Evolutionary conservation across 2,113 vertebrate genomes (phyloP).

Genomic region (Rhinolophus sinicus): DNA sequence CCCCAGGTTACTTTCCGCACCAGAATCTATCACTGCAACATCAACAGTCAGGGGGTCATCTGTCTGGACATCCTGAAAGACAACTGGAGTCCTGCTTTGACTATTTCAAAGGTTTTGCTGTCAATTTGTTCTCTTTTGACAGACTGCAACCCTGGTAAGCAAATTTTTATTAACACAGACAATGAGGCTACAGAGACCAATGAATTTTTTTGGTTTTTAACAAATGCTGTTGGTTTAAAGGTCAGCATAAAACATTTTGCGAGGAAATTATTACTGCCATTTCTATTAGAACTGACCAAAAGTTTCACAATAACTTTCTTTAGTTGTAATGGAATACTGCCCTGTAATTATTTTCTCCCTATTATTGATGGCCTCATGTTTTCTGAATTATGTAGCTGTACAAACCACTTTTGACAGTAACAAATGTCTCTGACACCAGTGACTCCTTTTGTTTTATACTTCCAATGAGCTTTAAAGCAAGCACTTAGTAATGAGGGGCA

Average conservation of each 20-base stretch:
- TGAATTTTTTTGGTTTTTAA: background rate
- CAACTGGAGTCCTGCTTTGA: slow-evolving; percentile 96
- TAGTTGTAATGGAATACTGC: background rate
- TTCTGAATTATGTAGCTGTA: background rate
- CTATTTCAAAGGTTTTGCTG: slow-evolving; percentile 96
- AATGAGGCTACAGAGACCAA: background rate
- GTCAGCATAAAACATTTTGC: slow-evolving; percentile 11
- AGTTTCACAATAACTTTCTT: background rate
- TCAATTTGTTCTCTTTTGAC: slow-evolving; percentile 96
- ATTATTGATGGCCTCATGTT: background rate
- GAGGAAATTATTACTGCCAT: background rate
- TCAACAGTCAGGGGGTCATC: slow-evolving; percentile 97
- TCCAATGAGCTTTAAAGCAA: background rate
- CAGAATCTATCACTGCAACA: slow-evolving; percentile 97
- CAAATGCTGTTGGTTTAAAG: slow-evolving; percentile 25
- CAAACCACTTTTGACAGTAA: background rate
- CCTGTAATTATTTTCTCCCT: background rate
- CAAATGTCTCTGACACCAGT: background rate
- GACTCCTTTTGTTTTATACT: background rate
- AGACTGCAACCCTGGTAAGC: slow-evolving; percentile 95
- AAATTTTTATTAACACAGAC: slow-evolving; percentile 45
- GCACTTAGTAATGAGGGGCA: background rate
- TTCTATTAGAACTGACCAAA: background rate
- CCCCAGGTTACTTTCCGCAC: slow-evolving; percentile 94
- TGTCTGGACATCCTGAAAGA: slow-evolving; percentile 96